A percentile compares a stretch with the other conserved stretches of the same genome.
Conservation (phyloP, 2,113 vertebrate species). For the Prunella himalayana region DNA sequence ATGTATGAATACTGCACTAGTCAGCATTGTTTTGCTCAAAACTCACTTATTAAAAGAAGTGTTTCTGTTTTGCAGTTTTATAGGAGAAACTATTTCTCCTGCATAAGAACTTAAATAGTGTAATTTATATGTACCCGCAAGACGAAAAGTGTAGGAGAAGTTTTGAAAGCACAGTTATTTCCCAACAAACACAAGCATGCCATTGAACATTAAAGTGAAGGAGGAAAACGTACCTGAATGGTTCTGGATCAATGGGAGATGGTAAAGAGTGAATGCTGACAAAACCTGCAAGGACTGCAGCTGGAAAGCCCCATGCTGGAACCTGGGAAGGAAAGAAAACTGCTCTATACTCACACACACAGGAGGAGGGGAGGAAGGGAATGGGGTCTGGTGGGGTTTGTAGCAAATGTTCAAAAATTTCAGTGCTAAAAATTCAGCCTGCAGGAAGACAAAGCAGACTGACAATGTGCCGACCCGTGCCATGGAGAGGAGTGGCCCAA, state of each 20-base stretch:
- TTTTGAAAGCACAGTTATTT: not conserved
- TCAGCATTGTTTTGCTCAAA: not conserved
- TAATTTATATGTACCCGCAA: not conserved
- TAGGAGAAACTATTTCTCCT: not conserved
- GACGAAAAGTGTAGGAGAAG: not conserved
- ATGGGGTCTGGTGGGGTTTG: not conserved
- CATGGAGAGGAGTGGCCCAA: rapidly evolving
- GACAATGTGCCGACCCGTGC: not conserved
- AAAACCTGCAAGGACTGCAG: constrained; percentile 5
- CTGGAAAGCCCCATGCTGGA: not conserved
- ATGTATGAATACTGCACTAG: not conserved
- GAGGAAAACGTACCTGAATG: constrained; percentile 18
- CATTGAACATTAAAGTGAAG: not conserved
- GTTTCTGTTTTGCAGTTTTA: not conserved
- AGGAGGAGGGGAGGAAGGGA: not conserved
- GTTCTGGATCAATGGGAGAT: constrained; percentile 69
- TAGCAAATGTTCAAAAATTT: not conserved
- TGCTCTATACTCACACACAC: rapidly evolving
- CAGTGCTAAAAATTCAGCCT: not conserved
- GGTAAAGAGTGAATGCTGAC: constrained; percentile 69
- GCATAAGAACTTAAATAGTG: not conserved
- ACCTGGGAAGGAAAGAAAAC: constrained; percentile 13
- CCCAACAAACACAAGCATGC: not conserved
- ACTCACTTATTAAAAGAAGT: not conserved
- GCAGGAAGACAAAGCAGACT: not conserved